Evolutionary conservation across 2,888 invertebrate genomes (phyloP), one percentile per base, ranked within the genome.

Genomic region (Volucella inanis): DNA sequence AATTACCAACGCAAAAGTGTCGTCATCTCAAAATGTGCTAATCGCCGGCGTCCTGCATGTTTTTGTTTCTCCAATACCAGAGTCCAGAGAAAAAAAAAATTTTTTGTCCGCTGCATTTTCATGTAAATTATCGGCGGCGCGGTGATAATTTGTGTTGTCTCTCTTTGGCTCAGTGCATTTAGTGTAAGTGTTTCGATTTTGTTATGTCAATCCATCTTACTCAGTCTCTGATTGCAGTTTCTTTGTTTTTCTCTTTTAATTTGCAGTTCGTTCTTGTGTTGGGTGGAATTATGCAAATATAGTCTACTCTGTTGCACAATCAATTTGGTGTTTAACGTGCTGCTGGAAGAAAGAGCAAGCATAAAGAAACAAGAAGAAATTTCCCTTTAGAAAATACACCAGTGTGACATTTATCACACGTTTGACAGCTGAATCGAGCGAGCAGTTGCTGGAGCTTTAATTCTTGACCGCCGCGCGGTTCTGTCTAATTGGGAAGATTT

Each of bases 1-100:
- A 75, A 38, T 39, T 61, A 22, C 12, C 8, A 15, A 31, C 11
- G 8, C 10, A 14, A 12, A 18, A 59, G 57, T 52, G 49, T 10
- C 18, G 47, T 45, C 65, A 38, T 50, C 59, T 9, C 31, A 85
- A 76, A 72, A 68, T 81, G 71, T 68, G 52, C 68, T 77, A 43
- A 72, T 68, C 81, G 72, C 85, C 85, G 85, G 85, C 85, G 82
- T 83, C 77, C 38, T 71, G 43, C 59, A 57, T 84, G 75, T 85
- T 84, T 85, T 67, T 55, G 80, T 84, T 76, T 71, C 74, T 45
- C 77, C 68, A 72, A 62, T 61, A 68, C 67, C 22, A 22, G 22
- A 22, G 62, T 83, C 49, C 47, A 55, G 57, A 62, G 49, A 74
- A 70, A 49, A 75, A 22, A 22, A 22, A 3, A 3, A 3, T 22